Evolutionary conservation across 35 echinoderm and acorn worm genomes (phyloP).

Genomic region (Chiridota heheva): DNA sequence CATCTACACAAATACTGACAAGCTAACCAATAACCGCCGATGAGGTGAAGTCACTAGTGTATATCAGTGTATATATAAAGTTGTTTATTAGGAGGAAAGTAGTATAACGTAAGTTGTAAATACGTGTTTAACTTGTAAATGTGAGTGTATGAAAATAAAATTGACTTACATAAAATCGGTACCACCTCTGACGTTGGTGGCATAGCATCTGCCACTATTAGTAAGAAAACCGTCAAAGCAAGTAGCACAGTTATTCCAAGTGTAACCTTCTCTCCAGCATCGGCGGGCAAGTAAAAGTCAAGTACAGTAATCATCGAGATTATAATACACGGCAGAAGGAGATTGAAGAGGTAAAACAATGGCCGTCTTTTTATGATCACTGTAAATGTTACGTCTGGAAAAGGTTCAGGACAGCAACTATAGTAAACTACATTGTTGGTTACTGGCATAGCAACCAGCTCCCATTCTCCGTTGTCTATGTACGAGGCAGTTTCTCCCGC

Average conservation of each 20-base stretch:
- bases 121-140: too few species aligned
- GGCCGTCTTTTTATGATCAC: constrained; percentile 79
- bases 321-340: constrained; percentile 78
- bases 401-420: constrained; percentile 71
- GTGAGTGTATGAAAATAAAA: too few species aligned
- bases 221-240: constrained; percentile 86
- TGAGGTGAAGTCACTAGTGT: too few species aligned
- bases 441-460: constrained; percentile 80
- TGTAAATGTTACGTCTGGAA: constrained; percentile 74
- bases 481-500: constrained; percentile 63
- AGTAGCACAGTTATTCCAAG: constrained; percentile 89
- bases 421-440: constrained; percentile 64
- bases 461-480: constrained; percentile 94
- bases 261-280: constrained; percentile 95
- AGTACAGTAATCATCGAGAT: constrained; percentile 76
- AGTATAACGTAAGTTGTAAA: too few species aligned
- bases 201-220: constrained; percentile 91
- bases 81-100: too few species aligned
- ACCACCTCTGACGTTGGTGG: constrained; percentile 93
- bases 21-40: too few species aligned
- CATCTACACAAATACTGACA: too few species aligned
- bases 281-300: constrained; percentile 86
- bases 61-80: too few species aligned
- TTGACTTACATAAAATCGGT: constrained; percentile 91
- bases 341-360: constrained; percentile 88